A percentile compares a stretch with the other conserved stretches of the same genome.
phyloP scores from a whole-genome alignment of 2,797 vertebrate genomes.

The Nothura maculosa region DNA sequence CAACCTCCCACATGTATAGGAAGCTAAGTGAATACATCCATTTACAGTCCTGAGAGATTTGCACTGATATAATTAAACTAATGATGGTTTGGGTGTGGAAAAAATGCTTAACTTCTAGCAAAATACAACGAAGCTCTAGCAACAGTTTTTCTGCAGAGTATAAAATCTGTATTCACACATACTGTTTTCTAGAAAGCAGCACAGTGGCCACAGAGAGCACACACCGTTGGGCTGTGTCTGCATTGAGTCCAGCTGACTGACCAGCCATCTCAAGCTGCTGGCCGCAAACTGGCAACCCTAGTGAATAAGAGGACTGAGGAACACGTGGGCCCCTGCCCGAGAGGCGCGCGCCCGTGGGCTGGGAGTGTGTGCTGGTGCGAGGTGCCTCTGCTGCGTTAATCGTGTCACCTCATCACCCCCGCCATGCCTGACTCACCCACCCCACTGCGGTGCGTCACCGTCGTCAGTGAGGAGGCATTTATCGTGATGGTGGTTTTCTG shows the following conservation, averaged over 20 bases:
- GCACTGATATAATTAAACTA: background rate
- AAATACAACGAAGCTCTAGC: background rate
- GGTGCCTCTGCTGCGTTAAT: background rate
- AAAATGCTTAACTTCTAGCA: background rate
- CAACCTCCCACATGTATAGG: background rate
- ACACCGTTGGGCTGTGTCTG: accelerated
- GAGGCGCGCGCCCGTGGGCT: accelerated
- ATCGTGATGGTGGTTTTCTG: background rate
- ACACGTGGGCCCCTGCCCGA: background rate
- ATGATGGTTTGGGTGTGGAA: background rate
- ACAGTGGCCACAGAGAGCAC: background rate
- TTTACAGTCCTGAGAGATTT: background rate
- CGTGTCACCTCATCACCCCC: background rate
- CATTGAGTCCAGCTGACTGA: background rate
- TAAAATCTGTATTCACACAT: background rate
- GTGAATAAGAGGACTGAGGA: background rate
- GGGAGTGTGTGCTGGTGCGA: background rate
- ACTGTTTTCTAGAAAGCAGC: background rate
- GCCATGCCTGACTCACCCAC: background rate
- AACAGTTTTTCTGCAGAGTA: background rate
- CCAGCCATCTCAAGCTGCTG: background rate
- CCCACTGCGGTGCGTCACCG: background rate
- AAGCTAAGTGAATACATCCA: background rate
- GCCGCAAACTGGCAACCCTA: background rate
- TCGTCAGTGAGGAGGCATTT: background rate